Evolutionary conservation across 1,140 invertebrate genomes (phyloP).

Genomic region (Eubasilissa regina): DNA sequence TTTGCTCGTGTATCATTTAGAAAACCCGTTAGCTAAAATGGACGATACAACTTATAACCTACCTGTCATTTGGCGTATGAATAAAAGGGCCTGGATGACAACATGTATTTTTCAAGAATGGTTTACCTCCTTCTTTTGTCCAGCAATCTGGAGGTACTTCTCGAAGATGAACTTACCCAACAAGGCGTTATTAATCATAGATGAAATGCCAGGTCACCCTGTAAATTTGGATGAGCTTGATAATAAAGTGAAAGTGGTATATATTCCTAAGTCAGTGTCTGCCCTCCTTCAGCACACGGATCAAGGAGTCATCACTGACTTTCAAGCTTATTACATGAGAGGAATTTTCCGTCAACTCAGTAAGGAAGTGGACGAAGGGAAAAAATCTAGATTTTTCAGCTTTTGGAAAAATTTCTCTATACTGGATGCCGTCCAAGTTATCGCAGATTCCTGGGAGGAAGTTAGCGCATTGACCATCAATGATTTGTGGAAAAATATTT

Average conservation of each 20-base stretch:
- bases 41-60: slow-evolving; percentile 60
- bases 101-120: slow-evolving; percentile 64
- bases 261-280: slow-evolving; percentile 63
- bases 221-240: slow-evolving; percentile 55
- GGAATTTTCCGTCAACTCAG: slow-evolving; percentile 56
- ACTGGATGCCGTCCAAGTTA: slow-evolving; percentile 59
- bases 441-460: slow-evolving; percentile 58
- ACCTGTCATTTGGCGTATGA: slow-evolving; percentile 66
- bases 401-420: slow-evolving; percentile 57
- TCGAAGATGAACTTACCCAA: slow-evolving; percentile 58
- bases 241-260: slow-evolving; percentile 60
- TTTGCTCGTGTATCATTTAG: slow-evolving; percentile 66
- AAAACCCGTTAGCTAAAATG: slow-evolving; percentile 64
- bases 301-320: slow-evolving; percentile 64
- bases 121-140: slow-evolving; percentile 62
- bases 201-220: slow-evolving; percentile 63
- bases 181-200: slow-evolving; percentile 62
- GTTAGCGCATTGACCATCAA: slow-evolving; percentile 54
- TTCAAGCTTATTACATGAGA: slow-evolving; percentile 65
- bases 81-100: slow-evolving; percentile 68
- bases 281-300: slow-evolving; percentile 65
- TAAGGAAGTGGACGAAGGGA: slow-evolving; percentile 47
- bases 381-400: slow-evolving; percentile 10
- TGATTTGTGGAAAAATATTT: slow-evolving; percentile 58
- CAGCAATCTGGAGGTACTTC: slow-evolving; percentile 61